Evolutionary conservation across 2,797 vertebrate genomes (phyloP).

Genomic region (Echiichthys vipera): DNA sequence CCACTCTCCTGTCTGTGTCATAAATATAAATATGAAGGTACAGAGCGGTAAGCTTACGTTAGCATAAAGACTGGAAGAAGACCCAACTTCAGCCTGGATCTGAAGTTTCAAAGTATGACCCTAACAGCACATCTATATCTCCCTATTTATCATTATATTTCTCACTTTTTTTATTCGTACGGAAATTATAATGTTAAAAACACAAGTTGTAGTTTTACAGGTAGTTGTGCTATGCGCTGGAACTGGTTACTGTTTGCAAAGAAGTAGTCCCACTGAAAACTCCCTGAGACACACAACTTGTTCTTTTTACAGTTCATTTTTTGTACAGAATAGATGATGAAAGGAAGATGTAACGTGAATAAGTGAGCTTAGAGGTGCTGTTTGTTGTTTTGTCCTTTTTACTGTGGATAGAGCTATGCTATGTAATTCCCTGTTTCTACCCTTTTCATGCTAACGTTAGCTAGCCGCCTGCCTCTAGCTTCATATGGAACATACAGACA

Average conservation of each 20-base stretch:
- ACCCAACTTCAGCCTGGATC: background rate
- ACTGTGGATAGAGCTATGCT: background rate
- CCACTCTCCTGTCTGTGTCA: background rate
- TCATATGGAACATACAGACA: background rate
- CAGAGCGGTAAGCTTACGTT: background rate
- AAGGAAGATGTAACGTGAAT: background rate
- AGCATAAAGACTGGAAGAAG: background rate
- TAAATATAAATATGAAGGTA: background rate
- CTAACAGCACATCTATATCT: background rate
- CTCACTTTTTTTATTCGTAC: background rate
- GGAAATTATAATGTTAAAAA: background rate
- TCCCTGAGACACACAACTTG: background rate
- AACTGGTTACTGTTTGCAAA: background rate
- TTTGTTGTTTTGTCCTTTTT: background rate
- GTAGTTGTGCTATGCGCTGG: background rate
- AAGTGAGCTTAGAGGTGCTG: background rate
- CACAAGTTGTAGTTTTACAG: background rate
- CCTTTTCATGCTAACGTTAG: background rate
- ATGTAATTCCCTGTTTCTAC: background rate
- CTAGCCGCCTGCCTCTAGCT: too few species aligned
- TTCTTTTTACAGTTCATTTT: background rate
- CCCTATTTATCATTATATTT: background rate
- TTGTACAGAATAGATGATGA: background rate
- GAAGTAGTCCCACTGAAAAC: background rate
- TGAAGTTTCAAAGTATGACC: background rate